Conservation (phyloP, 2,888 invertebrate genomes). For the Leucania comma region DNA sequence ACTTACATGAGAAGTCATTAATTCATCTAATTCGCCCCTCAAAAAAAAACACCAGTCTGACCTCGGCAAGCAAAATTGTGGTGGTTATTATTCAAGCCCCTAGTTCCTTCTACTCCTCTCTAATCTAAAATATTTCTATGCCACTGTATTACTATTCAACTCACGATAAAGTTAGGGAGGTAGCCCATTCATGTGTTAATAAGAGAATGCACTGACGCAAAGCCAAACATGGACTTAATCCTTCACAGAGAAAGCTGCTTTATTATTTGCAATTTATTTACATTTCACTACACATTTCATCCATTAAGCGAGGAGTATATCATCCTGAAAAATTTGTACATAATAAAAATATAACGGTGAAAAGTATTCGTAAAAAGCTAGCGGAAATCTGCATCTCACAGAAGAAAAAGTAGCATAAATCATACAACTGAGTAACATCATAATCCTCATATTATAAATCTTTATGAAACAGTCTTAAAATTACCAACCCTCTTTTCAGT, state of each 20-base stretch:
- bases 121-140: not conserved
- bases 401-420: not conserved
- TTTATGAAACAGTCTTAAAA: not conserved
- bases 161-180: not conserved
- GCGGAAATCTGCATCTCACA: not conserved
- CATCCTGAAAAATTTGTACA: not conserved
- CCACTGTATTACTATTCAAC: not conserved
- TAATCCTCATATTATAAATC: not conserved
- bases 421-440: no score
- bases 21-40: no score
- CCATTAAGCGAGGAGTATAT: not conserved
- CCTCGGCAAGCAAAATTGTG: no score
- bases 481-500: no score
- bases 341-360: not conserved
- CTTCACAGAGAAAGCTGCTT: not conserved
- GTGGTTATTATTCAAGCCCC: not conserved
- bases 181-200: conserved; percentile 22
- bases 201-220: not conserved
- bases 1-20: no score
- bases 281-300: not conserved
- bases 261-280: not conserved
- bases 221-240: not conserved
- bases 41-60: no score
- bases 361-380: not conserved
- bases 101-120: not conserved